Conservation (phyloP, 2,888 invertebrate species). For the Agriopis marginaria region DNA sequence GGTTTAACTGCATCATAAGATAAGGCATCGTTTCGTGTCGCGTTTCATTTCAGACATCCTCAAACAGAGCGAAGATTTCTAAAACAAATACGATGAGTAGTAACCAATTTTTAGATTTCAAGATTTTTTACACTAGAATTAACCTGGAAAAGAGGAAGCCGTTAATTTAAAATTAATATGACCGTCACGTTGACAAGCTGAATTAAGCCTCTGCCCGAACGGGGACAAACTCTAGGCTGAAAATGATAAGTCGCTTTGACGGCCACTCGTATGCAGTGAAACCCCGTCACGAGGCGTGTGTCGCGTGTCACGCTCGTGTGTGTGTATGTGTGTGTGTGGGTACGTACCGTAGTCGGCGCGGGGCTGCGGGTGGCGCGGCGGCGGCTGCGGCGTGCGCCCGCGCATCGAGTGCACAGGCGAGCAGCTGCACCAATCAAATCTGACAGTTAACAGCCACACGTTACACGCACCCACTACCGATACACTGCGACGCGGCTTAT, state of each 20-base stretch:
- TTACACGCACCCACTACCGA: conserved; percentile 49
- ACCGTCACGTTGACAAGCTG: background rate
- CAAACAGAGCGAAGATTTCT: background rate
- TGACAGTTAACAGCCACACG: conserved; percentile 76
- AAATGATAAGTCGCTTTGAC: background rate
- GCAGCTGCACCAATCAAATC: conserved; percentile 86
- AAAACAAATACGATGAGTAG: too few species aligned
- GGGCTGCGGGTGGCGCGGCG: conserved; percentile 87
- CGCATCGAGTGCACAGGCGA: conserved; percentile 92
- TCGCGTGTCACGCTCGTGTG: conserved; percentile 33
- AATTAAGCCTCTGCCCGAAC: too few species aligned
- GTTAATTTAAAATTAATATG: too few species aligned
- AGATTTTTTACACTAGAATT: too few species aligned
- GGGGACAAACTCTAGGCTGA: too few species aligned
- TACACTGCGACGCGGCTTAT: background rate
- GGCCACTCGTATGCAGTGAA: conserved; percentile 5
- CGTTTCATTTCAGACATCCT: background rate
- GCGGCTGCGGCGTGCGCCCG: conserved; percentile 85
- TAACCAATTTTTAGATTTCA: too few species aligned
- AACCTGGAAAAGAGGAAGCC: too few species aligned
- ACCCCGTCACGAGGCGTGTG: conserved; percentile 1
- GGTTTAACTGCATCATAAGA: conserved; percentile 13
- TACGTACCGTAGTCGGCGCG: conserved; percentile 96
- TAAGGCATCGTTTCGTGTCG: background rate
- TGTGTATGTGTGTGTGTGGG: conserved; percentile 42